Evolutionary conservation across 2,888 invertebrate species (phyloP), one percentile per base, ranked within the genome.

Genomic region (Aquatica leii): DNA sequence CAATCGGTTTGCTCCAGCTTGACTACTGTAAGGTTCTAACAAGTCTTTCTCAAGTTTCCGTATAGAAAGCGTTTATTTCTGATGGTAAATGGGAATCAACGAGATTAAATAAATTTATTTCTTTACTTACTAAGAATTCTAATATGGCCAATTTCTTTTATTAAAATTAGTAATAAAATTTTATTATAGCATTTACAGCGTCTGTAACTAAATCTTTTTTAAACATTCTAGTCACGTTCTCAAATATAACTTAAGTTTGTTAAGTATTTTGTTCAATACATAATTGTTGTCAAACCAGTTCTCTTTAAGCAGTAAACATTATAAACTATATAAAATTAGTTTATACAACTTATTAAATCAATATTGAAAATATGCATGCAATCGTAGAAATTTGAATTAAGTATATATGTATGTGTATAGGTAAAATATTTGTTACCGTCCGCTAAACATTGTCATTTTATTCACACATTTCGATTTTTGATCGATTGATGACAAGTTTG

Each of bases 21-120:
- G 59, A 51, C 59, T 51, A 59, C 59, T 20, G 63, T 59, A 59
- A 63, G 59, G 46, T 57, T 56, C 14, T 17, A 57, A 24, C 17
- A 52, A 53, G 20, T 17, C 18, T 14, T 37, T 37, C 9, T 12
- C 11, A 46, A 51, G 12, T 31, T 8, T 51, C 31, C 14, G 31
- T 51, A 46, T 46, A 18, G 37, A 18, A 17, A 20, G 20, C 18
- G 11, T 46, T 43, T n/a, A 46, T 1, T 24, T 24, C 24, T 24
- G 24, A 24, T 24, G 24, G 17, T 20, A 18, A 46, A 46, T 46
- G 46, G 46, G 17, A 43, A 8, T 46, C 11, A 46, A 18, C 3
- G 11, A 46, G 46, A 46, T 18, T 18, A 41, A 41, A 8, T 15
- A 18, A 46, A 46, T 18, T 18, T 41, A 46, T 18, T 18, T 46